Percentiles rank a stretch among this genome's conserved stretches.
Evolutionary conservation across 2,113 vertebrate species (phyloP).

Genomic region (Neodon shergylaensis): DNA sequence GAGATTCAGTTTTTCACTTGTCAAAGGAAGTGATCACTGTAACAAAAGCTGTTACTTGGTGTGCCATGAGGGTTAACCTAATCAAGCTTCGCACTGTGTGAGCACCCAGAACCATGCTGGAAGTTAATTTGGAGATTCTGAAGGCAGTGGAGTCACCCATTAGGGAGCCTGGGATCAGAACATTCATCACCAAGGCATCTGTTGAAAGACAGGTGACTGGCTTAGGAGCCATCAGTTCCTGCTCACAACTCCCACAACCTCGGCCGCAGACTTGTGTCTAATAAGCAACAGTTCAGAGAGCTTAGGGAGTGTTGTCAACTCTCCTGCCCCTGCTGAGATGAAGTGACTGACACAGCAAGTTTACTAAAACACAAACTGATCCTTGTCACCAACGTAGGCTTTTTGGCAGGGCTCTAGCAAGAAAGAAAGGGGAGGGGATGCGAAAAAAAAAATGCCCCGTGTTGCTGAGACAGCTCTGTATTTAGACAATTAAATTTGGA

Average conservation of each 20-base stretch:
- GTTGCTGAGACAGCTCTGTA: conserved; percentile 78
- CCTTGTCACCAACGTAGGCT: conserved; percentile 72
- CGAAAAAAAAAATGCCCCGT: not conserved
- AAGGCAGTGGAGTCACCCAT: not conserved
- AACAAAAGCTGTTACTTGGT: not conserved
- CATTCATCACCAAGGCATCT: not conserved
- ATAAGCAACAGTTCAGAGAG: conserved; percentile 22
- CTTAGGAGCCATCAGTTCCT: not conserved
- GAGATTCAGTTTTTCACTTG: conserved; percentile 4
- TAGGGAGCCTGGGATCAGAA: not conserved
- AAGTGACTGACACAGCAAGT: conserved; percentile 61
- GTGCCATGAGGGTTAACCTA: not conserved
- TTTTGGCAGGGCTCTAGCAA: conserved; percentile 75
- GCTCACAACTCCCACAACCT: not conserved
- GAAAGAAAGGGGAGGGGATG: not conserved
- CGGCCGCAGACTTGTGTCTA: not conserved
- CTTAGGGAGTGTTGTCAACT: conserved; percentile 24
- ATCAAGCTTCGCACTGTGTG: not conserved
- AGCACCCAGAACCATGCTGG: not conserved
- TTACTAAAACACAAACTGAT: conserved; percentile 80
- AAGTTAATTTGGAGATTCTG: not conserved
- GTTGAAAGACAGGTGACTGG: conserved; percentile 32
- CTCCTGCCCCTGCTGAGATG: not conserved
- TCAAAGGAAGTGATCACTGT: not conserved
- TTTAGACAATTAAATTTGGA: conserved; percentile 81